Evolutionary conservation across 2,113 vertebrate genomes (phyloP).

Genomic region (Onychorhynchus coronatus): DNA sequence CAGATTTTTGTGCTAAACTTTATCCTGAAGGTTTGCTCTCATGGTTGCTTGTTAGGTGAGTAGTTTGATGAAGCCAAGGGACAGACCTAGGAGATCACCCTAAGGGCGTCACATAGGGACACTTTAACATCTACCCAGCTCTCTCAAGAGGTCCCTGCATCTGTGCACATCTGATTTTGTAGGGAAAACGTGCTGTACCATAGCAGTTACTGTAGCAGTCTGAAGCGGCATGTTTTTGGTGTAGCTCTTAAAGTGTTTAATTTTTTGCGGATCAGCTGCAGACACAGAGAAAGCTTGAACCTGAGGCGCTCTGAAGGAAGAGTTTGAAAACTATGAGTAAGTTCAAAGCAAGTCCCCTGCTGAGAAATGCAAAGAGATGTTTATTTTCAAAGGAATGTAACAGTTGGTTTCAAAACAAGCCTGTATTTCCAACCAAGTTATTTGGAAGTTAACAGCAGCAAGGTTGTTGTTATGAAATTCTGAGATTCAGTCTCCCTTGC

Average conservation of each 20-base stretch:
- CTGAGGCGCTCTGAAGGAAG: background rate
- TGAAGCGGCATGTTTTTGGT: background rate
- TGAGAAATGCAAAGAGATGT: slow-evolving; percentile 8
- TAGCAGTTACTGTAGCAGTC: background rate
- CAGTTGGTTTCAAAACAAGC: slow-evolving; percentile 38
- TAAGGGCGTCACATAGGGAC: background rate
- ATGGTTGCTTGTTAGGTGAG: background rate
- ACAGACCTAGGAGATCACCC: background rate
- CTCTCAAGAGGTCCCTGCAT: background rate
- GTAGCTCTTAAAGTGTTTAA: background rate
- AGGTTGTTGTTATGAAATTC: background rate
- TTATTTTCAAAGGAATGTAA: slow-evolving; percentile 50
- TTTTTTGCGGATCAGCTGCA: background rate
- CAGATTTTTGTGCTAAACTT: background rate
- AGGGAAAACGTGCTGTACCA: background rate
- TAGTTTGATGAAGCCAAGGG: background rate
- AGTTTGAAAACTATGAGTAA: slow-evolving; percentile 4
- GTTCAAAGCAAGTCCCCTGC: background rate
- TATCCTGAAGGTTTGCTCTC: background rate
- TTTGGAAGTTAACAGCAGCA: slow-evolving; percentile 24
- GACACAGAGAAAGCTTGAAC: background rate
- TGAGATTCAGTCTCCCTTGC: background rate
- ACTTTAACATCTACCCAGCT: background rate
- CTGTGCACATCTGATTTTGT: background rate
- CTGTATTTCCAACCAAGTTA: slow-evolving; percentile 12